Evolutionary conservation across 1,140 invertebrate species (phyloP), one percentile per base, ranked within the genome.

Genomic region (Zophobas atratus): DNA sequence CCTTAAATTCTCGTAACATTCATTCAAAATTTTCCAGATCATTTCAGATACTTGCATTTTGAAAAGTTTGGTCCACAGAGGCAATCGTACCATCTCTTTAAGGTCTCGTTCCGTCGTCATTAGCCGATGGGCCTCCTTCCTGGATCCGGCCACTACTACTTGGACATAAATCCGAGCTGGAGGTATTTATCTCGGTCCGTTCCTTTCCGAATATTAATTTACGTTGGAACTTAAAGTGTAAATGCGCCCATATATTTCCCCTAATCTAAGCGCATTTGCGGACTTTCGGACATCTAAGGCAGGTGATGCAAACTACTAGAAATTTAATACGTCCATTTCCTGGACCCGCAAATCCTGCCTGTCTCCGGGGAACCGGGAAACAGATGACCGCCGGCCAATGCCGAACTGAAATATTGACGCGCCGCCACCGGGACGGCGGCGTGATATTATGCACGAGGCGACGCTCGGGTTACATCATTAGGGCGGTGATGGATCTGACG

Each of bases 281-380:
- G 74, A 71, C 71, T 75, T 48, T 80, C 75, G 71, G 67, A 80
- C 77, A 77, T 81, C 79, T 80, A 75, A 70, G 79, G 77, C 81
- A 79, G 79, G 81, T 82, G 81, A 82, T 81, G 81, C 79, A 82
- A 82, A 82, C 81, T 82, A 82, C 81, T 79, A 75, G 81, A 82
- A 80, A 82, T 82, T 82, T 82, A 82, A 82, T 82, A 80, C 77
- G 77, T 81, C 76, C 76, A 80, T 81, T 81, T 82, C 81, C 81
- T 77, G 72, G 76, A 77, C 63, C 20, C 76, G 75, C 77, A 81
- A 83, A 81, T 82, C 80, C 81, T 77, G 77, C 77, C 63, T 79
- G 70, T 80, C 79, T 78, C 77, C 75, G 38, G 77, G 79, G 80
- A 80, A 77, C 75, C 67, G 34, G 80, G 60, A 78, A 81, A 81